These are phyloP conservation scores for Mimumesa dahlbomi DNA, from an alignment of 2,888 invertebrate species.

Conservation along the genomic window DNA sequence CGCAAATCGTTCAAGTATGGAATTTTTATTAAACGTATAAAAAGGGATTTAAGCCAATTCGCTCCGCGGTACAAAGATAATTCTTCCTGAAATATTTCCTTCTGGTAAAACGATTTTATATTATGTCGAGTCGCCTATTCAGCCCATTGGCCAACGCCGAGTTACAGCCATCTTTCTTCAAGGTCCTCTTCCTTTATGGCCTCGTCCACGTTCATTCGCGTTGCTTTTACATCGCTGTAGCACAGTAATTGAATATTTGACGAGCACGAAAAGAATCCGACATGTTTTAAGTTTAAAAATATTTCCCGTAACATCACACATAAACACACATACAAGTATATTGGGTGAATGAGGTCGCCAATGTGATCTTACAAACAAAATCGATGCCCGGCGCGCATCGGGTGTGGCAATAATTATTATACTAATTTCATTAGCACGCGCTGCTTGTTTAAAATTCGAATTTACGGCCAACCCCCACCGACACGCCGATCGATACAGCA, in stretches of 20 bases:
- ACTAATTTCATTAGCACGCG: slow-evolving; percentile 47
- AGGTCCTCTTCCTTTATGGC: slow-evolving; percentile 53
- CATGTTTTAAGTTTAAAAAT: slow-evolving; percentile 23
- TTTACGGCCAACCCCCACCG: slow-evolving; percentile 29
- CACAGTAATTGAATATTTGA: slow-evolving; percentile 60
- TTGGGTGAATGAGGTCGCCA: background rate
- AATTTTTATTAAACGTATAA: slow-evolving; percentile 11
- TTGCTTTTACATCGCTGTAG: slow-evolving; percentile 47
- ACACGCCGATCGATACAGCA: slow-evolving; percentile 53
- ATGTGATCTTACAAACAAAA: too few species aligned
- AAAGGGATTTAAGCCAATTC: slow-evolving; percentile 20
- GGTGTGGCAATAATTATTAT: slow-evolving; percentile 53
- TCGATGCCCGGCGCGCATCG: background rate
- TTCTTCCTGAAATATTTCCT: slow-evolving; percentile 46
- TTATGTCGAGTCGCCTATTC: slow-evolving; percentile 56
- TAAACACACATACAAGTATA: background rate
- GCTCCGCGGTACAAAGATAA: slow-evolving; percentile 29
- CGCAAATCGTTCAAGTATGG: background rate
- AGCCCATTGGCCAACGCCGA: slow-evolving; percentile 42
- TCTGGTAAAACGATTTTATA: slow-evolving; percentile 53
- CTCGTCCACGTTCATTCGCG: slow-evolving; percentile 54
- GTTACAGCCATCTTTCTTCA: slow-evolving; percentile 56
- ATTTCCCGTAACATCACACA: background rate
- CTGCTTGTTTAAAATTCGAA: slow-evolving; percentile 52
- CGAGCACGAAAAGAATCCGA: slow-evolving; percentile 48